phyloP scores from a whole-genome alignment of 2,888 invertebrate genomes.

The Synergus gifuensis region DNA sequence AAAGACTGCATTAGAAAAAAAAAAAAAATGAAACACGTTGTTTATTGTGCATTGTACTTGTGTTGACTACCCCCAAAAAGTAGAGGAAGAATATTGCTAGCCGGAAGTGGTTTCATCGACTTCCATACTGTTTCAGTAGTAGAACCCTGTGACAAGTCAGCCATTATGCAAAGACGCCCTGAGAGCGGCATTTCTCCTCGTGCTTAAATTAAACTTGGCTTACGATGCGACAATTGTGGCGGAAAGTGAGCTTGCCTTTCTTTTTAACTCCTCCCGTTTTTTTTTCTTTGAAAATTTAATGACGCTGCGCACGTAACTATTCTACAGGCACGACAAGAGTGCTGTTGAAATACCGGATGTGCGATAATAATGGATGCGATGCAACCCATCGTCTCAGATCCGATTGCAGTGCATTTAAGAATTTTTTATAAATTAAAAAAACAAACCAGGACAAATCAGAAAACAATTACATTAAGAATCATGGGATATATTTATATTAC shows the following conservation, averaged over 20 bases:
- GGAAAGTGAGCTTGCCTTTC: slow-evolving; percentile 18
- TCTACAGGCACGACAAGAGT: slow-evolving; percentile 7
- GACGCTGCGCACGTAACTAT: slow-evolving; percentile 34
- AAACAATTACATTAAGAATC: not conserved
- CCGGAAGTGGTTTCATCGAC: slow-evolving; percentile 28
- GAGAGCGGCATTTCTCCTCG: slow-evolving; percentile 16
- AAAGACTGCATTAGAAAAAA: not conserved
- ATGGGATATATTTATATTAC: not conserved
- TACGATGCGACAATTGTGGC: slow-evolving; percentile 27
- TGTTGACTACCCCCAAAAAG: not conserved
- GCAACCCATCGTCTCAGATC: not conserved
- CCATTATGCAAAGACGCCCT: slow-evolving; percentile 34
- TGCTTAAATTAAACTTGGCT: slow-evolving; percentile 37
- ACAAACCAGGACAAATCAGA: not conserved
- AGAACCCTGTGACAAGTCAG: slow-evolving; percentile 31
- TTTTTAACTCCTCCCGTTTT: not conserved
- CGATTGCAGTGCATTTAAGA: not conserved
- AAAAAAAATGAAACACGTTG: not conserved
- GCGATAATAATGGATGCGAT: not conserved
- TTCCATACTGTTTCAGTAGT: slow-evolving; percentile 28
- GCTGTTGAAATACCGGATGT: not conserved
- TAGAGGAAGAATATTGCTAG: slow-evolving; percentile 9
- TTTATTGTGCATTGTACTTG: not conserved
- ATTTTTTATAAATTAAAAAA: not conserved
- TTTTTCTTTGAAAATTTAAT: slow-evolving; percentile 26